These are phyloP conservation scores for Euglossa dilemma DNA, from an alignment of 1,140 invertebrate genomes.

Conservation along the genomic window DNA sequence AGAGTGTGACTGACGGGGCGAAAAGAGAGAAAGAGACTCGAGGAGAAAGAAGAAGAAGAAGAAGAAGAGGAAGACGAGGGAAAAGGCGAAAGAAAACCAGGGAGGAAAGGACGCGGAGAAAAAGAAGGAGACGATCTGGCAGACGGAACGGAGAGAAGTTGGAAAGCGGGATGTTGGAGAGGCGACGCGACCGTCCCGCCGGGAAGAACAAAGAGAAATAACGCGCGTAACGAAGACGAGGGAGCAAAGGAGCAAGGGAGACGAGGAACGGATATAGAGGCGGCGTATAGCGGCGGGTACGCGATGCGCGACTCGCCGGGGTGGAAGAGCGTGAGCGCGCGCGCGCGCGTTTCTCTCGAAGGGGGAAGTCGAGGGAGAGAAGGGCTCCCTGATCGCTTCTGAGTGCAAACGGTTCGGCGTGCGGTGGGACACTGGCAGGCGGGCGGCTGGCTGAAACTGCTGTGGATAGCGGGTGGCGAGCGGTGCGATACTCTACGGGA, in stretches of 20 bases:
- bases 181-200: not conserved
- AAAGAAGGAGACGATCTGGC: slow-evolving; percentile 10
- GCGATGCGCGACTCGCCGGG: slow-evolving; percentile 48
- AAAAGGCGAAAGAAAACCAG: slow-evolving; percentile 1
- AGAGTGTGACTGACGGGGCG: slow-evolving; percentile 61
- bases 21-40: not conserved
- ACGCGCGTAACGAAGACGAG: slow-evolving; percentile 33
- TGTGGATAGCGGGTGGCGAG: slow-evolving; percentile 79
- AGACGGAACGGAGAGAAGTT: slow-evolving; percentile 5
- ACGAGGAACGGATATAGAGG: slow-evolving; percentile 46
- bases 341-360: slow-evolving; percentile 45
- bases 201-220: slow-evolving; percentile 26
- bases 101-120: slow-evolving; percentile 20
- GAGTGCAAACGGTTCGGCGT: slow-evolving; percentile 81
- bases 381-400: slow-evolving; percentile 77
- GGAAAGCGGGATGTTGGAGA: slow-evolving; percentile 13
- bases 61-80: not conserved
- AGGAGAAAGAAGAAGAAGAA: slow-evolving; percentile 23
- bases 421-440: slow-evolving; percentile 80
- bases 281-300: slow-evolving; percentile 47
- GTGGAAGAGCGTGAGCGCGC: slow-evolving; percentile 67
- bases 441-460: slow-evolving; percentile 76
- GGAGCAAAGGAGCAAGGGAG: slow-evolving; percentile 25
- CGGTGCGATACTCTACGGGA: slow-evolving; percentile 74
- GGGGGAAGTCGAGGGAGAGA: slow-evolving; percentile 68